Evolutionary conservation across 2,888 invertebrate genomes (phyloP), one percentile per base, ranked within the genome.

Genomic region (Monochamus alternatus): DNA sequence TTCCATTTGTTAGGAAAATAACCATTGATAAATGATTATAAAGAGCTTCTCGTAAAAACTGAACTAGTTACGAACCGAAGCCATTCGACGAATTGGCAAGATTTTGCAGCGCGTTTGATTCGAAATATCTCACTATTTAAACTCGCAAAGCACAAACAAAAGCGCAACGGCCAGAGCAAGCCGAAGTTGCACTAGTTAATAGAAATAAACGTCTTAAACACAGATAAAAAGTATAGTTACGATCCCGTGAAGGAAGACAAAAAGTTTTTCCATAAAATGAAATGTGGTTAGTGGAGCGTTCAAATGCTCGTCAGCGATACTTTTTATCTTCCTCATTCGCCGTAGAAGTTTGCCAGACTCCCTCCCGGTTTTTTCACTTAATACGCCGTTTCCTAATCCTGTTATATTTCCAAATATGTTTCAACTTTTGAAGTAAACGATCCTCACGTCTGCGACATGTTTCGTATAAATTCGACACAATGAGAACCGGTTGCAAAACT

Each of bases 251-350:
- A 77, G 77, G 79, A 81, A 79, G 77, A 82, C 80, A 84, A 84
- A 85, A 85, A 84, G 82, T 84, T 85, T 80, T 80, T 81, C 82
- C 80, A 84, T 86, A 84, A 85, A 86, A 85, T 83, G 84, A 84
- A 85, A 84, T 82, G 85, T 81, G 85, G 85, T 85, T 84, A 85
- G 82, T 85, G 85, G 84, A 84, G 86, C 87, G 86, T 86, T 86
- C 86, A 85, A 87, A 87, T 82, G 82, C 85, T 85, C 86, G 85
- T 86, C 86, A 86, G 83, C 85, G 82, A 77, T 81, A 71, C 82
- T 86, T 85, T 85, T 86, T 86, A 81, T 84, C 82, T 82, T 80
- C 74, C 81, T 80, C 81, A 80, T 82, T 84, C 81, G 75, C 78
- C 80, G 79, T 79, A 78, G 81, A 85, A 85, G 81, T 85, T 85